phyloP scores from a whole-genome alignment of 2,888 invertebrate genomes.

The Galeruca laticollis region DNA sequence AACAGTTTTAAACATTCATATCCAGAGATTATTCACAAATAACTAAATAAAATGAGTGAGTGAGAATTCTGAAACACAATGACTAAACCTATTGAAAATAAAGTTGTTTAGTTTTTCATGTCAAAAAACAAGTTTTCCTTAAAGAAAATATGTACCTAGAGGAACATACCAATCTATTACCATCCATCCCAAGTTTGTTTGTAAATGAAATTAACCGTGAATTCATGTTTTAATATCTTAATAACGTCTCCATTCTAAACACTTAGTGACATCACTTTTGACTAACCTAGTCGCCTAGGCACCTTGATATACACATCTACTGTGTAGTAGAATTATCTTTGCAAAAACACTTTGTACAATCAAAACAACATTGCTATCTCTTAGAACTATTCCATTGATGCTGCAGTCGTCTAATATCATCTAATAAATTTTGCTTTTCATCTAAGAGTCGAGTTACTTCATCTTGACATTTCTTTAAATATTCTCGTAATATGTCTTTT shows the following conservation, averaged over 20 bases:
- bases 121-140: too few species aligned
- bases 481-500: constrained; percentile 72
- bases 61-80: too few species aligned
- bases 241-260: background rate
- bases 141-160: background rate
- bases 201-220: background rate
- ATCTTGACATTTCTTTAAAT: constrained; percentile 79
- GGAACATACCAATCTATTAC: background rate
- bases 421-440: constrained; percentile 80
- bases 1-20: too few species aligned
- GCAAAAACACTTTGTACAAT: constrained; percentile 76
- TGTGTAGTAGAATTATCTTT: constrained; percentile 50
- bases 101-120: too few species aligned
- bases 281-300: background rate
- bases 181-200: background rate
- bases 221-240: background rate
- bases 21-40: too few species aligned
- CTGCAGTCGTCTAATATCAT: constrained; percentile 78
- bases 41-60: too few species aligned
- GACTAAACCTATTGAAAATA: too few species aligned
- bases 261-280: constrained; percentile 3
- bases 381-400: constrained; percentile 72
- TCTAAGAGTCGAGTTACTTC: constrained; percentile 78
- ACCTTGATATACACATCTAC: constrained; percentile 43
- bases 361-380: constrained; percentile 80